Evolutionary conservation across 92 coral and sea anemone species (phyloP).

Genomic region (Epizoanthus fatuus): DNA sequence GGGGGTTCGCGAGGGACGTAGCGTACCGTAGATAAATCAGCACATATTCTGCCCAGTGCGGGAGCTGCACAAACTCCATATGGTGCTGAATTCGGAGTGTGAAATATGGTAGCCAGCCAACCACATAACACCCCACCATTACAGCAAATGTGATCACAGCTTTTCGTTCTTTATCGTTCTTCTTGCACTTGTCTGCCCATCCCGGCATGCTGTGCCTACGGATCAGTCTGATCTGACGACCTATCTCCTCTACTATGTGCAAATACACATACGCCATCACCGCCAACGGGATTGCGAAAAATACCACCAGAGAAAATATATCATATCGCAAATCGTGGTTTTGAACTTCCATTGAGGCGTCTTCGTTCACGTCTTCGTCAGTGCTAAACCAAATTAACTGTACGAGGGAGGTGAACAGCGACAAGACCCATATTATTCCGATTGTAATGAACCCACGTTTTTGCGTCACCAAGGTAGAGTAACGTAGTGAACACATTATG

Average conservation of each 20-base stretch:
- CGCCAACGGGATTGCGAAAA: slow-evolving; percentile 46
- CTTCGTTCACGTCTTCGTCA: slow-evolving; percentile 43
- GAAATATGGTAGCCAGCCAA: slow-evolving; percentile 69
- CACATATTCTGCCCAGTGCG: background rate
- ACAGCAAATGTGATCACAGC: slow-evolving; percentile 58
- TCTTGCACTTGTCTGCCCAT: background rate
- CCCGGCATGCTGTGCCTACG: slow-evolving; percentile 45
- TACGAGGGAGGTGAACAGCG: slow-evolving; percentile 60
- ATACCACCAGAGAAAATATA: slow-evolving; percentile 24
- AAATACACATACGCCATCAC: slow-evolving; percentile 55
- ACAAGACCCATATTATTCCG: slow-evolving; percentile 57
- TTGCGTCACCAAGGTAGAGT: slow-evolving; percentile 73
- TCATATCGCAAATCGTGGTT: slow-evolving; percentile 58
- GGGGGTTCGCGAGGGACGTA: slow-evolving; percentile 81
- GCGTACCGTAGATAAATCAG: slow-evolving; percentile 63
- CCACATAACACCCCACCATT: slow-evolving; percentile 53
- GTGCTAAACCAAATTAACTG: slow-evolving; percentile 76
- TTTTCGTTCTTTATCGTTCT: slow-evolving; percentile 42
- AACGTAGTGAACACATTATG: slow-evolving; percentile 78
- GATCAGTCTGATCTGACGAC: slow-evolving; percentile 56
- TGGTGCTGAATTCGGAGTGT: slow-evolving; percentile 37
- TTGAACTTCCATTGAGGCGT: slow-evolving; percentile 19
- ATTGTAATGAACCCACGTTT: slow-evolving; percentile 62
- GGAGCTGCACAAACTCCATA: background rate
- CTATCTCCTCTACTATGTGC: slow-evolving; percentile 39